Conservation (phyloP, 2,888 invertebrate species). For the Dynastes grantii region DNA sequence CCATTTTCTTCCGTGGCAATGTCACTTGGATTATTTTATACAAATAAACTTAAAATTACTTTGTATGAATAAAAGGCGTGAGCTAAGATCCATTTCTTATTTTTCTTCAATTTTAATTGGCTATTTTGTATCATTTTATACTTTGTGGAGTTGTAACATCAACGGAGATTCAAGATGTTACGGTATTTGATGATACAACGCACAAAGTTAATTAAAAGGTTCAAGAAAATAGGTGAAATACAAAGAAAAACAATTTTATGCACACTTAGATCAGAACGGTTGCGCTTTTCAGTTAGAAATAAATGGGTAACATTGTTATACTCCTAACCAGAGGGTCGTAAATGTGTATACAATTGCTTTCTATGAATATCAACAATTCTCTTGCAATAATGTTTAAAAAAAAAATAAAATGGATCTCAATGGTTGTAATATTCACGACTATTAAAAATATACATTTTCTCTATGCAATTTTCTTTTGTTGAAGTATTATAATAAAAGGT, state of each 20-base stretch:
- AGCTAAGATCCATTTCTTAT: conserved; percentile 39
- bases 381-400: background rate
- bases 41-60: conserved; percentile 53
- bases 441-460: conserved; percentile 47
- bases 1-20: conserved; percentile 41
- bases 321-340: conserved; percentile 35
- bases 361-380: background rate
- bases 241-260: background rate
- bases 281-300: conserved; percentile 45
- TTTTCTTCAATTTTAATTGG: conserved; percentile 3
- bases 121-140: background rate
- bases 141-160: conserved; percentile 24
- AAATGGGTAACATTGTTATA: conserved; percentile 49
- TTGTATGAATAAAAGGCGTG: conserved; percentile 48
- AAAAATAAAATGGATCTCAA: conserved; percentile 24
- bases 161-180: conserved; percentile 51
- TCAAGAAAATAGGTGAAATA: background rate
- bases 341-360: background rate
- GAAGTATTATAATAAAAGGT: conserved; percentile 4
- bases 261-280: background rate
- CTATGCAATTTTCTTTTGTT: conserved; percentile 8
- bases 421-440: conserved; percentile 39
- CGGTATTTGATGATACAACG: conserved; percentile 22
- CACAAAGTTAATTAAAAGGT: conserved; percentile 5
- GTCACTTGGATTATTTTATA: conserved; percentile 48